Base-by-base conservation (phyloP, 2,113 vertebrate species). In the Cinclus cinclus region DNA sequence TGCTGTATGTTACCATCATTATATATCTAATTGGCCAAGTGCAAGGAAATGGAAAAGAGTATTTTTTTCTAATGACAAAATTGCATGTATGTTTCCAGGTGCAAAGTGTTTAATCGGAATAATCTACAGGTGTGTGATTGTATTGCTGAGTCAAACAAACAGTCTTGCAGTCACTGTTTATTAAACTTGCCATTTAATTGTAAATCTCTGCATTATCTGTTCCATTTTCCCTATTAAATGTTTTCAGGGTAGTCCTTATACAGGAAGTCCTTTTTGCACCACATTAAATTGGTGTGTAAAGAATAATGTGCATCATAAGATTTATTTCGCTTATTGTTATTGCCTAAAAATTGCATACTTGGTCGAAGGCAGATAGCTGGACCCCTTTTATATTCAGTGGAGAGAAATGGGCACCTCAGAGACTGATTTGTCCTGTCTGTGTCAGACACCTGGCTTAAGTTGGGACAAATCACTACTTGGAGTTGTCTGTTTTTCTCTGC, bases 401-500 rank as follows among this genome's bases (percentile, higher is more conserved):
- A 94, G 85, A 95, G 82, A 65, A 90, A 88, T 73, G 49, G n/a
- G 20, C 16, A 88, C 85, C 85, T 95, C 70, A 53, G 82, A 96
- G 94, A 95, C 82, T 76, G 90, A 94, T 94, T 94, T 92, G 85
- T 95, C 55, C 88, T 88, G 85, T 77, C 75, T 73, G 24, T 88
- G 85, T 96, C 88, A 96, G 92, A 80, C 92, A 93, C 85, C 82
- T 94, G 96, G 92, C 70, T 96, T 90, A 83, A 87, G 78, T 4
- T 95, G 89, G 90, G 92, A 96, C 94, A 96, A 91, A 95, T 96
- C 92, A 93, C 88, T 95, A 46, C 90, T 76, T 93, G 88, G 82
- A 83, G 78, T 87, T 92, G 93, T 76, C 73, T 77, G 65, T 82
- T 96, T 96, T 96, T 80, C 96, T 96, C 92, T 90, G 49, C 92